Percentiles rank a stretch among this genome's conserved stretches.
Evolutionary conservation across 1,140 invertebrate species (phyloP).

Genomic region (Drosophila insularis): DNA sequence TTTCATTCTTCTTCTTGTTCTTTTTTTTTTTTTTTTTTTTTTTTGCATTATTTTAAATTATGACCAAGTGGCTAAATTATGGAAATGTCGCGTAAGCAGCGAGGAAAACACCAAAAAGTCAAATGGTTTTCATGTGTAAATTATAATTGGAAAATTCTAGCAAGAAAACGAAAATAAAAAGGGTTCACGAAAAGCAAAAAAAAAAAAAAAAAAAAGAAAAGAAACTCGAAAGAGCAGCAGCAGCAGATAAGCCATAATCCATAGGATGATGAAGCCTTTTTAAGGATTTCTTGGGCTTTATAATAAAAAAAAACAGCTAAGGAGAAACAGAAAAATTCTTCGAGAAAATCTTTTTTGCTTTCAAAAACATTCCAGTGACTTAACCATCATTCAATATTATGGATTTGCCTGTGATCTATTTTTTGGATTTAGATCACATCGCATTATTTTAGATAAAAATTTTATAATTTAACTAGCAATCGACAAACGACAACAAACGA

Average conservation of each 20-base stretch:
- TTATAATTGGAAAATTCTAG: slow-evolving; percentile 69
- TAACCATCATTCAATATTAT: too few relatives aligned
- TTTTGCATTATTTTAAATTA: slow-evolving; percentile 60
- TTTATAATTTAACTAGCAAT: not conserved
- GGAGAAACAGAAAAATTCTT: not conserved
- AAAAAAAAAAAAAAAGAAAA: not conserved
- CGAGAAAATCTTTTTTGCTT: too few relatives aligned
- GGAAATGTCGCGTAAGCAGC: slow-evolving; percentile 65
- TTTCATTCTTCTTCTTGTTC: not conserved
- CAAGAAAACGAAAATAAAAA: slow-evolving; percentile 10
- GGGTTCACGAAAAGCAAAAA: not conserved
- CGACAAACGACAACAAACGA: not conserved
- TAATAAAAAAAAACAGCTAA: not conserved
- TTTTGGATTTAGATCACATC: too few relatives aligned
- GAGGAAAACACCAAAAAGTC: slow-evolving; percentile 53
- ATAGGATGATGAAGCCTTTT: not conserved
- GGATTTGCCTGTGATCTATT: too few relatives aligned
- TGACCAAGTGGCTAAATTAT: slow-evolving; percentile 78
- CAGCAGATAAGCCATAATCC: not conserved
- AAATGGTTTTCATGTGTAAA: slow-evolving; percentile 74
- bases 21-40: not conserved
- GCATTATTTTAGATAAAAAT: too few relatives aligned
- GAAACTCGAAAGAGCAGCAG: not conserved
- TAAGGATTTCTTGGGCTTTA: not conserved
- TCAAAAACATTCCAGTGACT: too few relatives aligned